phyloP scores from a whole-genome alignment of 2,888 invertebrate genomes.

The Autographa pulchrina region DNA sequence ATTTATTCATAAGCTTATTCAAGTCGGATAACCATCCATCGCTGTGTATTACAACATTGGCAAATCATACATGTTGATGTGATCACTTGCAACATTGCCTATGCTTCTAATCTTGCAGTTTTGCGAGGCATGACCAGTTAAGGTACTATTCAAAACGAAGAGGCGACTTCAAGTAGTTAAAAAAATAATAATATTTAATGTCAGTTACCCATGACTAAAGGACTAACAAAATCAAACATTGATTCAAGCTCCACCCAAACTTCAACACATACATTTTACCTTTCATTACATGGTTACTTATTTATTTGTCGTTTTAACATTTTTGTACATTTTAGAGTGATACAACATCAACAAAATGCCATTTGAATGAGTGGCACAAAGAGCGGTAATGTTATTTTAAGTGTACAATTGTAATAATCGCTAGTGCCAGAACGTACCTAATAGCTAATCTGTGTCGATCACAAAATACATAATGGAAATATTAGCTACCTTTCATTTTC shows the following conservation, averaged over 20 bases:
- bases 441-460: not conserved
- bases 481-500: too few relatives aligned
- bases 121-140: too few relatives aligned
- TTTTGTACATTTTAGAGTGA: slow-evolving; percentile 1
- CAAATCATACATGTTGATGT: not conserved
- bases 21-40: not conserved
- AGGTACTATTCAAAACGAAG: too few relatives aligned
- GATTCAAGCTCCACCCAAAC: too few relatives aligned
- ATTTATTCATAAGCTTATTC: too few relatives aligned
- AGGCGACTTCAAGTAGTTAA: too few relatives aligned
- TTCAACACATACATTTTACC: too few relatives aligned
- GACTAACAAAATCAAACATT: too few relatives aligned
- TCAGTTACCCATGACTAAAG: too few relatives aligned
- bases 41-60: not conserved
- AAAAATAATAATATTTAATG: too few relatives aligned
- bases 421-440: not conserved
- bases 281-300: too few relatives aligned
- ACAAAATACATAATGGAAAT: not conserved
- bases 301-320: not conserved
- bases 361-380: not conserved
- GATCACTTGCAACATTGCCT: not conserved
- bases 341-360: not conserved
- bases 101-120: not conserved
- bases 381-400: not conserved
- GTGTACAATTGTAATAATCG: not conserved